These are phyloP conservation scores for Phenacoccus solenopsis DNA, from an alignment of 1,140 invertebrate species.

Conservation along the genomic window DNA sequence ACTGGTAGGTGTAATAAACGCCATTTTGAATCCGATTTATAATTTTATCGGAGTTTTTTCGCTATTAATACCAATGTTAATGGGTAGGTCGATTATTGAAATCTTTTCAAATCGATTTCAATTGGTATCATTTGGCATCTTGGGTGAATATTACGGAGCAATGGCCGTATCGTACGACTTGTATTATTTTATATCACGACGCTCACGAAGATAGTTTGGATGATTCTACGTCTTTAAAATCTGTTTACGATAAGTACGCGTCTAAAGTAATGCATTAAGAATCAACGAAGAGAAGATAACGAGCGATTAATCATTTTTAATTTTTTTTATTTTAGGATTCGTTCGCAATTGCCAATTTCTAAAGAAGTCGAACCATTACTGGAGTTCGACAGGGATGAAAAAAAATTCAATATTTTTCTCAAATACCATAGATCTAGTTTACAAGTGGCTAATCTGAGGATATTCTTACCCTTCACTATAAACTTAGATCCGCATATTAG, in stretches of 20 bases:
- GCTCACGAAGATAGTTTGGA: slow-evolving; percentile 75
- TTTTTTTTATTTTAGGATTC: slow-evolving; percentile 43
- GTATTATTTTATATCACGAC: slow-evolving; percentile 92
- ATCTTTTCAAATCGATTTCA: slow-evolving; percentile 97
- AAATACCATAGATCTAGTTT: slow-evolving; percentile 70
- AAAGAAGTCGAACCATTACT: slow-evolving; percentile 80
- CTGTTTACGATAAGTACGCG: slow-evolving; percentile 79
- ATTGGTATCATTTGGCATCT: slow-evolving; percentile 91
- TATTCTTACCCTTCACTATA: slow-evolving; percentile 92
- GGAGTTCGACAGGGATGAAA: slow-evolving; percentile 84
- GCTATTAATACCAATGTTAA: slow-evolving; percentile 4
- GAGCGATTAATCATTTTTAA: not conserved
- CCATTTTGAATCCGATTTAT: not conserved
- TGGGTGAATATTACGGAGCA: slow-evolving; percentile 99
- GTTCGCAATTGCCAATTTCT: slow-evolving; percentile 62
- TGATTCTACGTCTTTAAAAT: slow-evolving; percentile 70
- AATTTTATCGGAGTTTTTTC: too few species aligned
- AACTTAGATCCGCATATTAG: slow-evolving; percentile 92
- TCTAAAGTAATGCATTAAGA: not conserved
- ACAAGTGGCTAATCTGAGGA: slow-evolving; percentile 74
- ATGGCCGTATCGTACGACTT: slow-evolving; percentile 94
- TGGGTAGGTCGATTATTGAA: slow-evolving; percentile 75
- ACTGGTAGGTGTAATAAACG: slow-evolving; percentile 48
- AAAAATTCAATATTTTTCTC: slow-evolving; percentile 86
- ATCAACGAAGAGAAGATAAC: not conserved